Evolutionary conservation across 2,888 invertebrate genomes (phyloP).

Genomic region (Spilosoma lubricipeda): DNA sequence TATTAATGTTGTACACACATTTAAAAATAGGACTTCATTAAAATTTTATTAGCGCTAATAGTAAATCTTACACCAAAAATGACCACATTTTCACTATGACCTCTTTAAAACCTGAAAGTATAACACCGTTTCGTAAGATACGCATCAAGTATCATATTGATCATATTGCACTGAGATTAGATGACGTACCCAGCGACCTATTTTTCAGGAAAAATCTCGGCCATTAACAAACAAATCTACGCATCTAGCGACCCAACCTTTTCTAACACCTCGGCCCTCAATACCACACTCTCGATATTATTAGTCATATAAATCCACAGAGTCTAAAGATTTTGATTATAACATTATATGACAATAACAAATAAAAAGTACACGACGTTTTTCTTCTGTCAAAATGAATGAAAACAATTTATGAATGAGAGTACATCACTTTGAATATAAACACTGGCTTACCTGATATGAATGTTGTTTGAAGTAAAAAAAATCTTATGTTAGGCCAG

Average conservation of each 20-base stretch:
- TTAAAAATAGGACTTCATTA: not conserved
- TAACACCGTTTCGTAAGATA: constrained; percentile 9
- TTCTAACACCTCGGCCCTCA: not conserved
- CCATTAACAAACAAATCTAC: constrained; percentile 46
- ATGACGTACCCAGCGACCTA: constrained; percentile 69
- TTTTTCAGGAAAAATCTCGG: constrained; percentile 68
- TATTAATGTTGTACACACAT: not conserved
- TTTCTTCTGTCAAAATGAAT: constrained; percentile 72
- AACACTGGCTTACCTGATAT: constrained; percentile 65
- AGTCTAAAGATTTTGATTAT: constrained; percentile 21
- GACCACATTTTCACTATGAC: not conserved
- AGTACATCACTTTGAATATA: constrained; percentile 31
- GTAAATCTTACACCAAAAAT: not conserved
- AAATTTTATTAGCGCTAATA: constrained; percentile 4
- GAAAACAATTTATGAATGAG: constrained; percentile 60
- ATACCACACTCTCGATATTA: not conserved
- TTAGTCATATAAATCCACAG: constrained; percentile 18
- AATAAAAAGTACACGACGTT: constrained; percentile 52
- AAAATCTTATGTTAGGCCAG: constrained; percentile 63
- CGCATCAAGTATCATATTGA: constrained; percentile 33
- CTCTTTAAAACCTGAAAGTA: not conserved
- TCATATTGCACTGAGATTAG: constrained; percentile 44
- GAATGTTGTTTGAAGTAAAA: constrained; percentile 39
- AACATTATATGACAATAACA: constrained; percentile 42
- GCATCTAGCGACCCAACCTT: constrained; percentile 54